Conservation (phyloP, 2,113 vertebrate species). For the Murina feae region DNA sequence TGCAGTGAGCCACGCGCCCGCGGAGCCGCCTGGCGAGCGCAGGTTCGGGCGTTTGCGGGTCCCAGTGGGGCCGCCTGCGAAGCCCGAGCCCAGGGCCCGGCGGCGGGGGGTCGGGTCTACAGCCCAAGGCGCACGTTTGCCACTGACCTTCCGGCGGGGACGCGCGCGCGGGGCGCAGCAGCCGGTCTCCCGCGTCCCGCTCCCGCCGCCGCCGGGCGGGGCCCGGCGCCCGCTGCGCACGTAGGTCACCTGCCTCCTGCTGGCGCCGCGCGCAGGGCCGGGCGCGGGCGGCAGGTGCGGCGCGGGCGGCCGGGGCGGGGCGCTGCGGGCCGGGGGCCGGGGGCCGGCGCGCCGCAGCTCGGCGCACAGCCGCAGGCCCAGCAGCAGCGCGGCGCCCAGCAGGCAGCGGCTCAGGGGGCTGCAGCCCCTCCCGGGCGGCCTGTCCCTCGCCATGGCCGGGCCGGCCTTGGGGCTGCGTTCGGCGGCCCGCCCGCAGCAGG, state of each 20-base stretch:
- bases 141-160: slow-evolving; percentile 76
- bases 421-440: slow-evolving; percentile 61
- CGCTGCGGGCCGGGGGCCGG: not conserved
- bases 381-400: slow-evolving; percentile 75
- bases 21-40: not conserved
- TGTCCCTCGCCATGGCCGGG: slow-evolving; percentile 64
- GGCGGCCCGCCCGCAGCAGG: not conserved
- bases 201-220: slow-evolving; percentile 55
- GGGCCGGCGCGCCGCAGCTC: slow-evolving; percentile 58
- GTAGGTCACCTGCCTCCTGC: slow-evolving; percentile 80
- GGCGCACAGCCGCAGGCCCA: slow-evolving; percentile 74
- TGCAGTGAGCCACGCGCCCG: not conserved
- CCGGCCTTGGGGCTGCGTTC: not conserved
- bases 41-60: not conserved
- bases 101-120: not conserved
- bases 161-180: slow-evolving; percentile 67
- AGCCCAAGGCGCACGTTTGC: not conserved
- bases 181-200: slow-evolving; percentile 52
- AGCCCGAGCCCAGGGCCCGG: not conserved
- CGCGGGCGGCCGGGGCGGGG: not conserved
- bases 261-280: not conserved
- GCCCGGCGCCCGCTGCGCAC: slow-evolving; percentile 76
- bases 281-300: slow-evolving; percentile 5
- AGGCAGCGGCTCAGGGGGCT: slow-evolving; percentile 66
- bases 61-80: not conserved